Conservation (phyloP, 2,797 vertebrate species). For the Chrysolophus pictus region DNA sequence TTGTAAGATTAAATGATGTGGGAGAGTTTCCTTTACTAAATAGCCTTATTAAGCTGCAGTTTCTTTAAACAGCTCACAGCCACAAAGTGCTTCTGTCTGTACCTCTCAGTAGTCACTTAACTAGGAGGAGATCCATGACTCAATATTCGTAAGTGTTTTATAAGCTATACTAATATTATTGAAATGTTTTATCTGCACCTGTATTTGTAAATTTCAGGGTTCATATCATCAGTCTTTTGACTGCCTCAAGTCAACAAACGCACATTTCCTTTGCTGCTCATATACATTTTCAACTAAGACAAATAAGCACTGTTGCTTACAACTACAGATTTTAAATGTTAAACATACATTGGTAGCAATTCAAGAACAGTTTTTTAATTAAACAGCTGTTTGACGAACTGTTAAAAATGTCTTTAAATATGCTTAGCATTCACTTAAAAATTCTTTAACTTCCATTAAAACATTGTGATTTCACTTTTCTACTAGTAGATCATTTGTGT, state of each 20-base stretch:
- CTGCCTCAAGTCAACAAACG: background rate
- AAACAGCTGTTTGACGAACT: background rate
- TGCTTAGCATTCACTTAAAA: background rate
- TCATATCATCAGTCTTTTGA: background rate
- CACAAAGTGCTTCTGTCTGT: background rate
- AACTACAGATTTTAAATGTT: background rate
- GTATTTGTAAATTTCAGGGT: background rate
- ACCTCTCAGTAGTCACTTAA: background rate
- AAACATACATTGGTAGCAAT: background rate
- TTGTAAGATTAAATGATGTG: background rate
- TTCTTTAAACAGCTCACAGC: background rate
- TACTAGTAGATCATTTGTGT: background rate
- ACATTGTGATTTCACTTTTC: background rate
- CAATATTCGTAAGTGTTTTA: background rate
- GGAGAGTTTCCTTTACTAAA: background rate
- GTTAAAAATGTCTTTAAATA: background rate
- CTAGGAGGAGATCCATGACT: background rate
- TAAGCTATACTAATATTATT: background rate
- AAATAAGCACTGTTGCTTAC: background rate
- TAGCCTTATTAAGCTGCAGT: background rate
- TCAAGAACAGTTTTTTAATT: background rate
- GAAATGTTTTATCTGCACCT: background rate
- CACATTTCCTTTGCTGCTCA: background rate
- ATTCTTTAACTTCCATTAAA: background rate
- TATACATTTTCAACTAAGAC: background rate